phyloP scores from a whole-genome alignment of 1,140 invertebrate species.

The Hesperophylax magnus region DNA sequence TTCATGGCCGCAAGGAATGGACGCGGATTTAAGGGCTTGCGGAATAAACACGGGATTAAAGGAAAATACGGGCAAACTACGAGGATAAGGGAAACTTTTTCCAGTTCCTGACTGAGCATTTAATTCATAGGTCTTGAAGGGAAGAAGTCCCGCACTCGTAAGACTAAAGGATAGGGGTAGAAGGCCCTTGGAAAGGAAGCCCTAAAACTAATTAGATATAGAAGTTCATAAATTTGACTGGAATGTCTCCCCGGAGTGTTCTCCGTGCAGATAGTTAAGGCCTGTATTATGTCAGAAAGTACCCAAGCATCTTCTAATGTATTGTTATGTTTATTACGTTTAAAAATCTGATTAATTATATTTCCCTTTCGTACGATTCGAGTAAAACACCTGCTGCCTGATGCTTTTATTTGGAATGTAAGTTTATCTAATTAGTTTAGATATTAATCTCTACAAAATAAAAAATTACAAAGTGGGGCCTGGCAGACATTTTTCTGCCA shows the following conservation, averaged over 20 bases:
- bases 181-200: background rate
- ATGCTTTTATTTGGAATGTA: no score
- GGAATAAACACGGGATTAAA: slow-evolving; percentile 47
- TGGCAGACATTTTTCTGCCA: no score
- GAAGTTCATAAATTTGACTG: slow-evolving; percentile 36
- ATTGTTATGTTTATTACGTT: no score
- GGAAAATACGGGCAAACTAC: no score
- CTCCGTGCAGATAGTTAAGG: slow-evolving; percentile 18
- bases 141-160: no score
- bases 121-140: background rate
- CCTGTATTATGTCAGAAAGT: background rate
- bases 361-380: no score
- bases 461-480: no score
- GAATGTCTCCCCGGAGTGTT: slow-evolving; percentile 26
- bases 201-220: slow-evolving; percentile 33
- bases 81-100: slow-evolving; percentile 44
- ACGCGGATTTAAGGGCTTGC: slow-evolving; percentile 19
- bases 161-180: background rate
- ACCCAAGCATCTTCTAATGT: background rate
- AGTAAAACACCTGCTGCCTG: no score
- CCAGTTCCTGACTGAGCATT: slow-evolving; percentile 20
- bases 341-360: no score
- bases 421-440: no score
- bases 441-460: no score
- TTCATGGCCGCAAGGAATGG: slow-evolving; percentile 45